Evolutionary conservation across 2,888 invertebrate species (phyloP).

Genomic region (Alcis repandata): DNA sequence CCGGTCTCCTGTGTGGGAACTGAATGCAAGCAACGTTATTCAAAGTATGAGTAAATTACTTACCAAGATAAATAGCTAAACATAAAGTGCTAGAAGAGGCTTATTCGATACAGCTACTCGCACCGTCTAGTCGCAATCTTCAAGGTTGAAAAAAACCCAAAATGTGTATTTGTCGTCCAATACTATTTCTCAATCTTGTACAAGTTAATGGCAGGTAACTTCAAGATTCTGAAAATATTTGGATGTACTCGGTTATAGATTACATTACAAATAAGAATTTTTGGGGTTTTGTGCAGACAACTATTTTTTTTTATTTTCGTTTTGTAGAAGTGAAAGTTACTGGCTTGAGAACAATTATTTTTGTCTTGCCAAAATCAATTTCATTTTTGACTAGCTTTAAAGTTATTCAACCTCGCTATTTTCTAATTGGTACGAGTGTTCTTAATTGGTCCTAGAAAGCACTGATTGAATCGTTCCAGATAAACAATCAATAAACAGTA

Average conservation of each 20-base stretch:
- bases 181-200: too few species aligned
- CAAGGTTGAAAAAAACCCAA: too few species aligned
- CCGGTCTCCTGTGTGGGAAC: slow-evolving; percentile 38
- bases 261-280: too few species aligned
- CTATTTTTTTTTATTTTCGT: background rate
- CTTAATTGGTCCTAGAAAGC: slow-evolving; percentile 17
- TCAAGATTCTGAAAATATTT: too few species aligned
- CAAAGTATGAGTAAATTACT: background rate
- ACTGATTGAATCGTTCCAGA: slow-evolving; percentile 26
- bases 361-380: background rate
- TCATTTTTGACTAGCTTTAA: background rate
- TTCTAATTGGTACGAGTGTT: background rate
- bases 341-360: background rate
- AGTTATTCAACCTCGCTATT: background rate
- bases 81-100: background rate
- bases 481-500: slow-evolving; percentile 17
- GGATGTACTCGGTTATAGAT: too few species aligned
- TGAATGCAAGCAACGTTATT: slow-evolving; percentile 29
- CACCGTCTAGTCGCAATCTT: too few species aligned
- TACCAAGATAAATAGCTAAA: background rate
- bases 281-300: too few species aligned
- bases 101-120: too few species aligned
- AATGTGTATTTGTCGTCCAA: too few species aligned
- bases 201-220: too few species aligned
- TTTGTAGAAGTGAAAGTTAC: background rate